Base-by-base conservation (phyloP, 2,888 invertebrate genomes). In the Paralinhomoeus sp. region DNA sequence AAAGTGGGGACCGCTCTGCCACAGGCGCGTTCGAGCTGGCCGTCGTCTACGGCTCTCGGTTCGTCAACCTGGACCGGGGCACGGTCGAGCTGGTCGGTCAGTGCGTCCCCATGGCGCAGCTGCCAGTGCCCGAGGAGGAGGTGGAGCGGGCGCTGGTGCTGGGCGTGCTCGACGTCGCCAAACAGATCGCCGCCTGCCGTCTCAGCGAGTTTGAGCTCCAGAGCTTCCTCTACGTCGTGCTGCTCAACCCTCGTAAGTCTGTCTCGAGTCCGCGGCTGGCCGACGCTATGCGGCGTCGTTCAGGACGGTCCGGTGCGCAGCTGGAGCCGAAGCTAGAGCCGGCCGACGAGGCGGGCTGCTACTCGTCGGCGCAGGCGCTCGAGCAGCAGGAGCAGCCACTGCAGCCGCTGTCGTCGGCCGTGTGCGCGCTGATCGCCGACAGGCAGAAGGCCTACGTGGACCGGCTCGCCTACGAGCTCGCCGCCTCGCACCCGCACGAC, bases 21-120 rank as follows among this genome's bases (percentile, higher is more conserved):
- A 12, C 67, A 83, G 83, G 87, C 64, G 87, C 89, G 60, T 93
- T 97, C 70, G 93, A 93, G 72, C 71, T 93, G 67, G 87, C 87
- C 56, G 77, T 93, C 62, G 75, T 93, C 55, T 76, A 89, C 58
- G 81, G 91, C 74, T 84, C 85, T 57, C 77, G 85, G 64, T 78
- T 85, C 67, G 76, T 81, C 66, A 87, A 91, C 70, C 73, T 82
- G 56, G 76, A 78, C 58, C 77, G 80, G 57, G 81, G 84, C 62
- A 78, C 79, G 63, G 85, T 91, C 49, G 70, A 89, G 52, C 89
- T 85, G 64, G 85, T 84, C 43, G 84, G 87, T 64, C 76, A 78
- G 43, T 77, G 85, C 71, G 71, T 91, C 66, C 84, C 87, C 59
- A 72, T 75, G 7, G 34, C 18, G 18, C 37, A 45, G 21, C 41